phyloP scores from a whole-genome alignment of 1,140 invertebrate genomes.

The Chionoecetes opilio region DNA sequence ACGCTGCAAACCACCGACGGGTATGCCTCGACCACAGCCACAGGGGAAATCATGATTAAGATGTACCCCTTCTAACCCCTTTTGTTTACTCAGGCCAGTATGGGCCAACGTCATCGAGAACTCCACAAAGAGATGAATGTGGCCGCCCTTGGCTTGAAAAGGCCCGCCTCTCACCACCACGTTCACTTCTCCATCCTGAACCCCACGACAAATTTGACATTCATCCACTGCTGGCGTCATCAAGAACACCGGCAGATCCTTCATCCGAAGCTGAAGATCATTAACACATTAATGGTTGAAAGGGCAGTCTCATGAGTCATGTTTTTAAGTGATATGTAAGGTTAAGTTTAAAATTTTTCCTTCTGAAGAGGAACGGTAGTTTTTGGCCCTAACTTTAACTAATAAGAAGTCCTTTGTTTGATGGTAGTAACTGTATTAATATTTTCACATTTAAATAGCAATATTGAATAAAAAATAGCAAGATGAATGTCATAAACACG shows the following conservation, averaged over 20 bases:
- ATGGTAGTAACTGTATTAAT: too few relatives aligned
- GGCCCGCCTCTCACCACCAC: conserved; percentile 93
- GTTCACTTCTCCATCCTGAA: conserved; percentile 94
- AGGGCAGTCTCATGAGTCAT: neutral
- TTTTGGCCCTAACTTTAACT: too few relatives aligned
- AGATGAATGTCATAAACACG: too few relatives aligned
- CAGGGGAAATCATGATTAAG: conserved; percentile 86
- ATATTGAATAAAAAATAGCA: too few relatives aligned
- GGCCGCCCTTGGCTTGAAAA: conserved; percentile 92
- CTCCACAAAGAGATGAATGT: conserved; percentile 91
- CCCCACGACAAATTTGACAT: conserved; percentile 84
- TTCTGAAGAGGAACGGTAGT: too few relatives aligned
- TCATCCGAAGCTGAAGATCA: conserved; percentile 92
- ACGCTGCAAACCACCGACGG: conserved; percentile 86
- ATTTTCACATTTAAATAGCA: too few relatives aligned
- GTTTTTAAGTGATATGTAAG: too few relatives aligned
- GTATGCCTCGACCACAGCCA: conserved; percentile 84
- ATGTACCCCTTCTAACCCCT: conserved; percentile 90
- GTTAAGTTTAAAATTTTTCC: too few relatives aligned
- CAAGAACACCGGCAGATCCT: conserved; percentile 90
- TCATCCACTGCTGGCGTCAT: conserved; percentile 89
- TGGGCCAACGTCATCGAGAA: conserved; percentile 93
- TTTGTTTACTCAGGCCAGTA: conserved; percentile 93
- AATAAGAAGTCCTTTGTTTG: too few relatives aligned
- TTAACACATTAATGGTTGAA: conserved; percentile 88